Percentiles rank a stretch among this genome's conserved stretches.
Conservation (phyloP, 2,888 invertebrate species). For the Cryptophagus acutangulus region DNA sequence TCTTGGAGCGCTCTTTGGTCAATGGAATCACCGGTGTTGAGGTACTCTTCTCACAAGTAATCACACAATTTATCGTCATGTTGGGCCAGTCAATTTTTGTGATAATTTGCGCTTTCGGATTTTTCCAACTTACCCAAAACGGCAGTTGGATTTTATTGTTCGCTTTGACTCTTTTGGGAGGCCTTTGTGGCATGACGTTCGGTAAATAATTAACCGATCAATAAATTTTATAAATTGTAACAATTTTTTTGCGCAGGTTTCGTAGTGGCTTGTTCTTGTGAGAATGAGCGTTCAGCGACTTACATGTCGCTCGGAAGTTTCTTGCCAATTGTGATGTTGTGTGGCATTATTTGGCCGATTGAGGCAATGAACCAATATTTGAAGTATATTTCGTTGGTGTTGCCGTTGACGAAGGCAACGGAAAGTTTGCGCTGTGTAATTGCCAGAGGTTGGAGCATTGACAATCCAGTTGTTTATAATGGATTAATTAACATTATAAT, state of each 20-base stretch:
- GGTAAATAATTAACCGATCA: slow-evolving; percentile 40
- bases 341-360: slow-evolving; percentile 91
- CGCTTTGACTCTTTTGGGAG: slow-evolving; percentile 72
- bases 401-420: slow-evolving; percentile 84
- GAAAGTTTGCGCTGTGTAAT: slow-evolving; percentile 82
- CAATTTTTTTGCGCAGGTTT: slow-evolving; percentile 57
- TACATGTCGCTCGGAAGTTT: slow-evolving; percentile 82
- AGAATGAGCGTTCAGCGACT: slow-evolving; percentile 78
- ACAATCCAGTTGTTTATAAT: slow-evolving; percentile 66
- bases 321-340: slow-evolving; percentile 77
- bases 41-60: slow-evolving; percentile 80
- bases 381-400: slow-evolving; percentile 61
- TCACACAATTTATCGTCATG: slow-evolving; percentile 86
- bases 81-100: slow-evolving; percentile 75
- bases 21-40: slow-evolving; percentile 78
- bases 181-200: slow-evolving; percentile 90
- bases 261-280: slow-evolving; percentile 73
- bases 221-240: background rate
- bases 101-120: slow-evolving; percentile 69
- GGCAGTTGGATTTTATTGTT: slow-evolving; percentile 73
- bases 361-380: slow-evolving; percentile 83
- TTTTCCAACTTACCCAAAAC: slow-evolving; percentile 71
- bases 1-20: slow-evolving; percentile 82
- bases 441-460: slow-evolving; percentile 76
- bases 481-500: slow-evolving; percentile 74